Base-by-base conservation (phyloP, 2,888 invertebrate species). In the Cecidostiba fungosa region DNA sequence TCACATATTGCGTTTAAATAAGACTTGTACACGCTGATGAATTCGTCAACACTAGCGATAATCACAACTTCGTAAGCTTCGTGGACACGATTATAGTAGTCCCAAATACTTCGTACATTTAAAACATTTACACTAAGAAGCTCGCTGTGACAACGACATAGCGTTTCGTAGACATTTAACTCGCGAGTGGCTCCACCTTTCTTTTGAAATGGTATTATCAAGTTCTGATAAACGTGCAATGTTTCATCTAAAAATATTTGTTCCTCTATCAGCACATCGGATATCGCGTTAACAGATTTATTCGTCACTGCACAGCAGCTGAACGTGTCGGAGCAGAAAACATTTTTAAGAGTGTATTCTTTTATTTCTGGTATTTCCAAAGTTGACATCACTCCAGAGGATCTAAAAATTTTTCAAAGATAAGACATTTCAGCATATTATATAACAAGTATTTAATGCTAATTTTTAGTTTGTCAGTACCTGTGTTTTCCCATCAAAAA, bases 1-100 rank as follows among this genome's bases (percentile, higher is more conserved):
- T 97, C 96, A 93, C 96, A 96, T 92, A 96, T 94, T 89, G 95
- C 95, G 93, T 95, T 94, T 73, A 96, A 94, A 94, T 97, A 97
- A 92, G 95, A 95, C 92, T 95, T 96, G 92, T 96, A 97, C 87
- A 96, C 94, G 91, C 95, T 95, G 91, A 96, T 95, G 93, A 95
- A 95, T 93, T 97, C 97, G 90, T 96, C 96, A 91, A 95, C 94
- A 93, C 95, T 95, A 91, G 95, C 95, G 89, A 97, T 94, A 90
- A 96, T 95, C 77, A 95, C 94, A 90, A 97, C 95, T 94, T 96
- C 96, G 92, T 95, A 95, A 89, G 91, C 90, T 87, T 96, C 95
- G 83, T 94, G 94, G 90, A 95, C 95, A 90, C 96, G 95, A 88
- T 95, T 95, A 88, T 96, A 95, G 91, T 95, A 96, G 89, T 96